phyloP scores from a whole-genome alignment of 2,888 invertebrate genomes.

The Scaptomyza parva region DNA sequence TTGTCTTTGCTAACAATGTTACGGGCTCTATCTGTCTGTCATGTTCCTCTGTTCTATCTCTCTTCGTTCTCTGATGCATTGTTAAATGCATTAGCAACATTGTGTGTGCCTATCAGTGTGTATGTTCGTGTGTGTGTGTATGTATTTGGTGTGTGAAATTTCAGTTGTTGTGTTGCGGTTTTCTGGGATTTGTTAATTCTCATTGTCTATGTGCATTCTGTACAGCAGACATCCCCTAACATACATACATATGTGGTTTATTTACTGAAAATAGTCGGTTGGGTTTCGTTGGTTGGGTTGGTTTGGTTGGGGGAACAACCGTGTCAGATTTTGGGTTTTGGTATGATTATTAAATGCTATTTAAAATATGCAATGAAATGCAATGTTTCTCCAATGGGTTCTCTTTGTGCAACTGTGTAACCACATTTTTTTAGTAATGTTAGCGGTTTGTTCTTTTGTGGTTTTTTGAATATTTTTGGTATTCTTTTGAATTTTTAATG shows the following conservation, averaged over 20 bases:
- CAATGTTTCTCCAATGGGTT: neutral
- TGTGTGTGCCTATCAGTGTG: no score
- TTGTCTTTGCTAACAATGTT: constrained; percentile 56
- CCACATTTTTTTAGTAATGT: constrained; percentile 26
- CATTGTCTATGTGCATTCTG: constrained; percentile 23
- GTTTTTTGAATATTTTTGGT: neutral
- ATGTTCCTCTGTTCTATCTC: neutral
- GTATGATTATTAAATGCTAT: constrained; percentile 4
- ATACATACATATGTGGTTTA: constrained; percentile 26
- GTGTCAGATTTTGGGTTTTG: constrained; percentile 7
- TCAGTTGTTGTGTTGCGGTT: constrained; percentile 42
- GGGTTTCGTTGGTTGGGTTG: no score
- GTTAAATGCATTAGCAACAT: constrained; percentile 24
- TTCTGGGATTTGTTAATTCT: constrained; percentile 34
- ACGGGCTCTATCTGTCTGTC: no score
- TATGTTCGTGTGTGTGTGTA: no score
- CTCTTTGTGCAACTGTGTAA: neutral
- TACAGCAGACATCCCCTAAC: neutral
- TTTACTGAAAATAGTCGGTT: constrained; percentile 12
- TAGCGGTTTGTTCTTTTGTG: constrained; percentile 9
- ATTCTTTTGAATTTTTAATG: no score
- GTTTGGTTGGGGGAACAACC: neutral
- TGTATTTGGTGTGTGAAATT: constrained; percentile 39
- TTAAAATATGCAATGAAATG: neutral
- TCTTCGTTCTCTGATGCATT: constrained; percentile 7